Conservation (phyloP, 2,797 vertebrate genomes). For the Semotilus atromaculatus region DNA sequence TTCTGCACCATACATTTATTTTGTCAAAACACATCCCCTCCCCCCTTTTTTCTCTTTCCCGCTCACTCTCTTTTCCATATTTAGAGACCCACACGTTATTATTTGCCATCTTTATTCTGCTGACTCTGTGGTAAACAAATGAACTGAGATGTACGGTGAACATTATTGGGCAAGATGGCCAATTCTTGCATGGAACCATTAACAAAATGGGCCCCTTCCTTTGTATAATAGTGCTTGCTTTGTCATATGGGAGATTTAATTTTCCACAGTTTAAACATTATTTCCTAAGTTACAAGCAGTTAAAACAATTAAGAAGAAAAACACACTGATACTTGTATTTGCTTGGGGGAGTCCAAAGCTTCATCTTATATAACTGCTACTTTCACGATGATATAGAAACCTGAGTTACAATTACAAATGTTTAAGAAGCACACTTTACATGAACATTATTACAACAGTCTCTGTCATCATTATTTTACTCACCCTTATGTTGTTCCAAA, state of each 20-base stretch:
- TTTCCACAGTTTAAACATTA: slow-evolving; percentile 63
- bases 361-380: slow-evolving; percentile 48
- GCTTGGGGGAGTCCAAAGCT: slow-evolving; percentile 24
- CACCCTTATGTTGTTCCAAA: neutral
- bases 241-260: slow-evolving; percentile 61
- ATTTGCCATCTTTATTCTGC: slow-evolving; percentile 76
- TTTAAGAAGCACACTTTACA: slow-evolving; percentile 8
- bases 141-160: slow-evolving; percentile 80
- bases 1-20: slow-evolving; percentile 24
- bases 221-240: slow-evolving; percentile 64
- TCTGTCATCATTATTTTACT: neutral
- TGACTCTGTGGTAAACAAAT: slow-evolving; percentile 76
- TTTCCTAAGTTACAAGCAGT: slow-evolving; percentile 59
- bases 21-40: slow-evolving; percentile 52
- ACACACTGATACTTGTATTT: slow-evolving; percentile 36
- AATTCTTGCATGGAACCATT: slow-evolving; percentile 75
- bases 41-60: slow-evolving; percentile 61
- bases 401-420: slow-evolving; percentile 3
- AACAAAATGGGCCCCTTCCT: slow-evolving; percentile 71
- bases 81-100: slow-evolving; percentile 74
- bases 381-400: slow-evolving; percentile 44
- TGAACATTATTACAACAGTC: neutral
- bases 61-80: slow-evolving; percentile 79
- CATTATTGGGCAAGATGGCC: slow-evolving; percentile 77
- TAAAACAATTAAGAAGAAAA: slow-evolving; percentile 60